Evolutionary conservation across 2,888 invertebrate genomes (phyloP), one percentile per base, ranked within the genome.

Genomic region (Nemotelus nigrinus): DNA sequence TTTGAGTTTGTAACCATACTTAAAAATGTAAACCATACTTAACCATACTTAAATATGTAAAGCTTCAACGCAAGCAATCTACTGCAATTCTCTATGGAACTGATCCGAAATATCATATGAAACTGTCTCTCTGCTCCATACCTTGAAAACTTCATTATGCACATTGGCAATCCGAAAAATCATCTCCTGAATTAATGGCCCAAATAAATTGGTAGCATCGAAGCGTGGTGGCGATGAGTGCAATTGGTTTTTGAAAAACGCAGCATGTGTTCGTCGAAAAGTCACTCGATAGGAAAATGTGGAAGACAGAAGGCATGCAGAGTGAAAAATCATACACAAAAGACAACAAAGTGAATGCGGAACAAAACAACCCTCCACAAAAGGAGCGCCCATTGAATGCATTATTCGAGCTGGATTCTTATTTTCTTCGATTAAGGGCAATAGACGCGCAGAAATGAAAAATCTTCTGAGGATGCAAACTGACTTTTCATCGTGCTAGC

Each of bases 341-440:
- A 74, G 74, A 60, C 60, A 74, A 74, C 74, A 74, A 63, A 74
- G 48, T 63, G 60, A 60, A 74, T 74, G 60, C 48, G 45, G 63
- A 74, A 74, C 74, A 74, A 74, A 74, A 74, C 74, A 74, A 74
- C 74, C 74, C 74, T 74, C 74, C 72, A 60, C 47, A 60, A 74
- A 60, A 41, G 60, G 63, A 8, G 25, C 43, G 39, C 48, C 74
- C 41, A 74, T 74, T 74, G 74, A 74, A 74, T 60, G 74, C 74
- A 60, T 74, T 60, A 74, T 74, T 74, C 44, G 53, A 48, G 63
- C 48, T 63, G 39, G 41, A 74, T 63, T 74, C 41, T 63, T 74
- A 63, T 74, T 74, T 58, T 63, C 74, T 63, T 44, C 74, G 74
- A 63, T 74, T 74, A 50, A 74, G 74, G 63, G 57, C 48, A 74